Percentiles rank a stretch among this genome's conserved stretches.
These are phyloP conservation scores for Pygoscelis antarcticus DNA, from an alignment of 2,113 vertebrate genomes.

Conservation along the genomic window DNA sequence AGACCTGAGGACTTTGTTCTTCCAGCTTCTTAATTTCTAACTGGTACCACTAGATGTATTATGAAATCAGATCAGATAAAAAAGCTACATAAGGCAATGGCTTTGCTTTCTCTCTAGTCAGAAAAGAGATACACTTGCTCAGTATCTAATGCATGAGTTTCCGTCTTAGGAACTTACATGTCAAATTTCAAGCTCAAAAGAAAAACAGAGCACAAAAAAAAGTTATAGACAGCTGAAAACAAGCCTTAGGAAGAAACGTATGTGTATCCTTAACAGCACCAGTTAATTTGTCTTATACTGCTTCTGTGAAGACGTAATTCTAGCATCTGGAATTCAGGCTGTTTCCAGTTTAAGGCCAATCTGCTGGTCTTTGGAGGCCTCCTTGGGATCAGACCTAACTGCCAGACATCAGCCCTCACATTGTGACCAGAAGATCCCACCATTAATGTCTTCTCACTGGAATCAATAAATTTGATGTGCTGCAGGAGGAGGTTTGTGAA, in stretches of 20 bases:
- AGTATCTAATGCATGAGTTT: neutral
- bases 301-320: neutral
- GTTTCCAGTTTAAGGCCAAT: neutral
- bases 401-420: neutral
- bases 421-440: neutral
- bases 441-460: neutral
- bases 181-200: neutral
- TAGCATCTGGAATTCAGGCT: neutral
- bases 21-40: neutral
- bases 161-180: neutral
- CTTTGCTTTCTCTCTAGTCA: neutral
- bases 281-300: neutral
- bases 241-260: neutral
- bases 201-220: neutral
- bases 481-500: constrained; percentile 82
- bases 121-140: neutral
- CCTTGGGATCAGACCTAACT: neutral
- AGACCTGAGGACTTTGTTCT: neutral
- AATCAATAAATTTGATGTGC: neutral
- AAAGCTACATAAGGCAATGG: neutral
- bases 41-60: neutral
- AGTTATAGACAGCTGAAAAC: neutral
- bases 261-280: neutral
- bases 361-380: neutral
- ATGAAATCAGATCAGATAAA: neutral